These are phyloP conservation scores for Streptopelia turtur DNA, from an alignment of 2,797 vertebrate species.

Conservation along the genomic window DNA sequence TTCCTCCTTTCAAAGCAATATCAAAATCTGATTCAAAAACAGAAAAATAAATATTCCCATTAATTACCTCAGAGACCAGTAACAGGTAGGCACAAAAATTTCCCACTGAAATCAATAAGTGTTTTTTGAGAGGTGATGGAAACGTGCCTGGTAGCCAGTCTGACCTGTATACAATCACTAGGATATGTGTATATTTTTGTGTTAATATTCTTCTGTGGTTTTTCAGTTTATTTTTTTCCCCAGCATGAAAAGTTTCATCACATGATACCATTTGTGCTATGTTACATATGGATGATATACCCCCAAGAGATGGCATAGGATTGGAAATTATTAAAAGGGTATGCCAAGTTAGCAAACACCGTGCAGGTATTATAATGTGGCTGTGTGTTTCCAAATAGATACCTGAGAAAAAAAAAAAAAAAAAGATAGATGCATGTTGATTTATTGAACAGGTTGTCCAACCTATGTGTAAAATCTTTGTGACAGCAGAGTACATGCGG, in stretches of 20 bases:
- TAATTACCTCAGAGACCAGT: background rate
- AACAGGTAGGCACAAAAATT: background rate
- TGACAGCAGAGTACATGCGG: slow-evolving; percentile 69
- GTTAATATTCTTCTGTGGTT: background rate
- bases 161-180: background rate
- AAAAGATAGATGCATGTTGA: slow-evolving; percentile 49
- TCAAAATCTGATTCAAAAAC: background rate
- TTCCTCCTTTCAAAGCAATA: background rate
- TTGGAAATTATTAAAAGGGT: slow-evolving; percentile 43
- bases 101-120: slow-evolving; percentile 28
- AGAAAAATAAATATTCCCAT: background rate
- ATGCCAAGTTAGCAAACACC: slow-evolving; percentile 44
- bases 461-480: slow-evolving; percentile 66
- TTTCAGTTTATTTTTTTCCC: background rate
- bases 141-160: background rate
- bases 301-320: background rate
- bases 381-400: slow-evolving; percentile 24
- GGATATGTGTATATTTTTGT: background rate
- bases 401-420: background rate
- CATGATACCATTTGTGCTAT: background rate
- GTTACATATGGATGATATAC: slow-evolving; percentile 15
- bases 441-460: slow-evolving; percentile 68
- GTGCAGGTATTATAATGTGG: slow-evolving; percentile 24
- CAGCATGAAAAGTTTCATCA: background rate
- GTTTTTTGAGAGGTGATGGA: background rate